Percentiles rank a stretch among this genome's conserved stretches.
Conservation (phyloP, 1,140 invertebrate species). For the Tetragonula clypearis region DNA sequence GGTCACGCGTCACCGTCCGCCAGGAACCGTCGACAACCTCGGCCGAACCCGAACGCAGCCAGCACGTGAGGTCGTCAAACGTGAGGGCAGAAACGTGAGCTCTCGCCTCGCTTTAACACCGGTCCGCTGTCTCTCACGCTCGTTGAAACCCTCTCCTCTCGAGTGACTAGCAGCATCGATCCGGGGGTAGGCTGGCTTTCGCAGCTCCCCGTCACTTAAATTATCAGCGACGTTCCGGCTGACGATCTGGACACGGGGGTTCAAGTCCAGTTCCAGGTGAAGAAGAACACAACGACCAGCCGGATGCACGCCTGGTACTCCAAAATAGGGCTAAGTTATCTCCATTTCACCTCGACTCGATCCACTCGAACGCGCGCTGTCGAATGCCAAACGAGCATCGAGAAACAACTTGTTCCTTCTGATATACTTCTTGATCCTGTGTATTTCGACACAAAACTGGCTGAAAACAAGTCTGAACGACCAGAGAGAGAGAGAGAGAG, state of each 20-base stretch:
- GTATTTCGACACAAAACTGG: no score
- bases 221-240: conserved; percentile 34
- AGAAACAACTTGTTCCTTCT: not conserved
- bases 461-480: not conserved
- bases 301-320: not conserved
- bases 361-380: not conserved
- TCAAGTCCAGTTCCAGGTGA: no score
- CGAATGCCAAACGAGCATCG: not conserved
- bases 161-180: conserved; percentile 68
- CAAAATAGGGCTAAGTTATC: not conserved
- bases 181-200: conserved; percentile 52
- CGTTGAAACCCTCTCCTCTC: conserved; percentile 44
- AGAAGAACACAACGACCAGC: not conserved
- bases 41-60: conserved; percentile 27
- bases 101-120: not conserved
- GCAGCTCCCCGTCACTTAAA: conserved; percentile 67
- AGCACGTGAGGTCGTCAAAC: conserved; percentile 33
- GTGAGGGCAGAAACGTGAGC: not conserved
- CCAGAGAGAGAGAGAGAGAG: not conserved
- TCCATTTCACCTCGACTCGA: not conserved
- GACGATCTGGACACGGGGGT: no score
- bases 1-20: conserved; percentile 27
- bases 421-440: not conserved
- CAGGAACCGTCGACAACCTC: conserved; percentile 45
- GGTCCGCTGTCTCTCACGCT: not conserved